phyloP scores from a whole-genome alignment of 2,113 vertebrate species.

The Lynx canadensis region DNA sequence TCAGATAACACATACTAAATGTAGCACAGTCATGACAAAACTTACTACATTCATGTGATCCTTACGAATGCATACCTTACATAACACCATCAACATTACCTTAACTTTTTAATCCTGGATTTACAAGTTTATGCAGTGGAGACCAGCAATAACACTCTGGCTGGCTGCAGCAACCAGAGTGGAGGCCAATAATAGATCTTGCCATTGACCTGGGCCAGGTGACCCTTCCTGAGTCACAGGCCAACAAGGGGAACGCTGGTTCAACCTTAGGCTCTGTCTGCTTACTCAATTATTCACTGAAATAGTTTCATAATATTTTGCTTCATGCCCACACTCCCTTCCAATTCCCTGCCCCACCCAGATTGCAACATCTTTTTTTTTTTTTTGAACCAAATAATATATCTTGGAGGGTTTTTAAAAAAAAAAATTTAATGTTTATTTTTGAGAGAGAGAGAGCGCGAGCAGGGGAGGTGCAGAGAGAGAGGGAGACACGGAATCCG shows the following conservation, averaged over 20 bases:
- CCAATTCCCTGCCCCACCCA: slow-evolving; percentile 31
- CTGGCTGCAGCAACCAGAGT: not conserved
- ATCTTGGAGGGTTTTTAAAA: not conserved
- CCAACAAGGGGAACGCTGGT: not conserved
- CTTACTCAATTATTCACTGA: not conserved
- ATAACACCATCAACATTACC: not conserved
- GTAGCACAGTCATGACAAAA: not conserved
- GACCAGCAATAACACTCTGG: not conserved
- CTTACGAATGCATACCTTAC: not conserved
- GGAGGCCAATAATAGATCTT: not conserved
- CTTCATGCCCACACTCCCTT: slow-evolving; percentile 4
- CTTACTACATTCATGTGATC: not conserved
- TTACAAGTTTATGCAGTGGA: not conserved
- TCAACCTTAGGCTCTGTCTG: not conserved
- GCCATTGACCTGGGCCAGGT: not conserved
- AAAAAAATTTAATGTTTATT: no score
- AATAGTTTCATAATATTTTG: slow-evolving; percentile 36
- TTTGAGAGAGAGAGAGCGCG: no score
- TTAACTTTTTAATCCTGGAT: not conserved
- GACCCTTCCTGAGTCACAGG: not conserved
- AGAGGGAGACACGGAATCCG: no score
- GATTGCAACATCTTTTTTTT: slow-evolving; percentile 45
- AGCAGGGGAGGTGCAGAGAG: no score
- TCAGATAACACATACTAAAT: not conserved
- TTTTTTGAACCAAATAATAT: not conserved